phyloP scores from a whole-genome alignment of 2,888 invertebrate genomes.

The Aelia acuminata region DNA sequence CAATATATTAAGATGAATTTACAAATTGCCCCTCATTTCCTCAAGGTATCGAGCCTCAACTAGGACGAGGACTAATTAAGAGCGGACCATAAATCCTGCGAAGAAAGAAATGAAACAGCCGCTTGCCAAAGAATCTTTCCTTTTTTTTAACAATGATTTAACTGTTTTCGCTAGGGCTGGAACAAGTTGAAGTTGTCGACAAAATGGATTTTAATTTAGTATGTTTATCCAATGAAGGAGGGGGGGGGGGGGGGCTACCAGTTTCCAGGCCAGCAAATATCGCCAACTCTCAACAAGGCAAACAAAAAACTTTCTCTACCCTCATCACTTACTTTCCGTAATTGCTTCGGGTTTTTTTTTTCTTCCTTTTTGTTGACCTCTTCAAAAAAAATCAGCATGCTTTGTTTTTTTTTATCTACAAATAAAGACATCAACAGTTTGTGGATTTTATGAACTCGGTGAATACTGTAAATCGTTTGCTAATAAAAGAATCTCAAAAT shows the following conservation, averaged over 20 bases:
- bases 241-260: not conserved
- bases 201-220: slow-evolving; percentile 36
- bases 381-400: too few relatives aligned
- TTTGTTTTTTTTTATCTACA: not conserved
- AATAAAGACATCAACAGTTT: not conserved
- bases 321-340: not conserved
- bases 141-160: not conserved
- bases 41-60: not conserved
- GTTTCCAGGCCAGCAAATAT: not conserved
- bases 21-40: not conserved
- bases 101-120: not conserved
- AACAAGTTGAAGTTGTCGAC: slow-evolving; percentile 15
- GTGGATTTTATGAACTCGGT: not conserved
- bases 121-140: not conserved
- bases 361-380: not conserved
- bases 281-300: slow-evolving; percentile 4
- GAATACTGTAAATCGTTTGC: too few relatives aligned
- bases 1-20: not conserved
- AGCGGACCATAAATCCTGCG: not conserved
- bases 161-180: not conserved
- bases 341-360: slow-evolving; percentile 9
- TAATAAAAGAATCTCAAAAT: too few relatives aligned
- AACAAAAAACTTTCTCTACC: not conserved
- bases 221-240: not conserved
- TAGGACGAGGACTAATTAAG: not conserved